Conservation (phyloP, 2,113 vertebrate genomes). For the Morone chrysops region DNA sequence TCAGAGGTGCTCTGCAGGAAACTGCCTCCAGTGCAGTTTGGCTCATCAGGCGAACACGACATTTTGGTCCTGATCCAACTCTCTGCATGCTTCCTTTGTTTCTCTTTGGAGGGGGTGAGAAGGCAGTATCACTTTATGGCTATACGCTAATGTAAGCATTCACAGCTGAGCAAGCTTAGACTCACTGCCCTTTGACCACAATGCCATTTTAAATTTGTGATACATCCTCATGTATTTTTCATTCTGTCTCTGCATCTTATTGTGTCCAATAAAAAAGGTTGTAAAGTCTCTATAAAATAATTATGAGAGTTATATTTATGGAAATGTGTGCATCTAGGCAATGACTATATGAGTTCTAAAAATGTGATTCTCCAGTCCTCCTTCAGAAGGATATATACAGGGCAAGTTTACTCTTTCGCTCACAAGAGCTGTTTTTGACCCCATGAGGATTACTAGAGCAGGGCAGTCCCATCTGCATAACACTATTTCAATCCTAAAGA, state of each 20-base stretch:
- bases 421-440: background rate
- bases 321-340: background rate
- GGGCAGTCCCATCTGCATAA: background rate
- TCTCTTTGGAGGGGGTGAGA: background rate
- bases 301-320: background rate
- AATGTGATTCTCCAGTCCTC: background rate
- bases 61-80: conserved; percentile 47
- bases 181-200: conserved; percentile 1
- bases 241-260: background rate
- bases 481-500: conserved; percentile 3
- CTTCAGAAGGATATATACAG: background rate
- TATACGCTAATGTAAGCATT: conserved; percentile 20
- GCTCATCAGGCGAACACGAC: conserved; percentile 40
- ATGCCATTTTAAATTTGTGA: background rate
- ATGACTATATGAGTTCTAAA: background rate
- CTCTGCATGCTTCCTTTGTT: conserved; percentile 17
- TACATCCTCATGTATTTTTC: conserved; percentile 1
- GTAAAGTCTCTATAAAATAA: background rate
- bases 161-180: background rate
- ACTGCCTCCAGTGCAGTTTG: conserved; percentile 52
- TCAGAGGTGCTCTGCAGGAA: conserved; percentile 43
- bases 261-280: background rate
- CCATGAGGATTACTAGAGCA: background rate
- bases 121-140: background rate
- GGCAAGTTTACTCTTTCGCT: background rate